Evolutionary conservation across 2,888 invertebrate species (phyloP).

Genomic region (Ochropleura leucogaster): DNA sequence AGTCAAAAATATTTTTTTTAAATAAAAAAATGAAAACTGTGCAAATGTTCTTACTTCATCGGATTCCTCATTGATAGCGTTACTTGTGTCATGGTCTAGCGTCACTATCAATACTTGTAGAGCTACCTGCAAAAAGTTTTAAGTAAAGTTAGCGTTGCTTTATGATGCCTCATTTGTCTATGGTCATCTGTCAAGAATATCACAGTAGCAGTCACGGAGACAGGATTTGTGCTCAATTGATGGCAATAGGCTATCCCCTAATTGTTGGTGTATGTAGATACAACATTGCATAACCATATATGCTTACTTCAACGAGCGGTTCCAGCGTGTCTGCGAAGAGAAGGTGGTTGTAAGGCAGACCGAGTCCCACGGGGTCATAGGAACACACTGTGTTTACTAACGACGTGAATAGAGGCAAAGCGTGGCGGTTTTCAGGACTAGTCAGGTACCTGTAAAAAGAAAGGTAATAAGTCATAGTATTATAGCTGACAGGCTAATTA

Average conservation of each 20-base stretch:
- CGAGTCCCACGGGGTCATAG: conserved; percentile 99
- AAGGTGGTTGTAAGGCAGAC: conserved; percentile 99
- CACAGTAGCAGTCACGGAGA: background rate
- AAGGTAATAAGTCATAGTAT: background rate
- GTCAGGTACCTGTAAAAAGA: conserved; percentile 91
- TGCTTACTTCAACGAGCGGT: conserved; percentile 95
- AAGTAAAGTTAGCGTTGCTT: background rate
- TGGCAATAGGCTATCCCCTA: background rate
- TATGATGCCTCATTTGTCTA: background rate
- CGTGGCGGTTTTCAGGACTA: conserved; percentile 96
- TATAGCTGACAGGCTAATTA: too few species aligned
- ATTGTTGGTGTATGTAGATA: background rate
- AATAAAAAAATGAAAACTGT: background rate
- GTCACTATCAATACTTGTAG: conserved; percentile 98
- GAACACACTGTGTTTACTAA: conserved; percentile 98
- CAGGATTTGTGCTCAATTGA: background rate
- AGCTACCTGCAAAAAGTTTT: conserved; percentile 89
- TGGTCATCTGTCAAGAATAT: background rate
- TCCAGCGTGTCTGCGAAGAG: conserved; percentile 98
- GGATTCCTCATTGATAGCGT: conserved; percentile 89
- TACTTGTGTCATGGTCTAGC: conserved; percentile 97
- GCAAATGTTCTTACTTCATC: conserved; percentile 90
- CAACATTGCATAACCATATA: background rate
- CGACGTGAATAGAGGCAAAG: conserved; percentile 99
- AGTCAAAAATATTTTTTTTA: background rate